Evolutionary conservation across 1,140 invertebrate genomes (phyloP).

Genomic region (Lutraria rhynchaena): DNA sequence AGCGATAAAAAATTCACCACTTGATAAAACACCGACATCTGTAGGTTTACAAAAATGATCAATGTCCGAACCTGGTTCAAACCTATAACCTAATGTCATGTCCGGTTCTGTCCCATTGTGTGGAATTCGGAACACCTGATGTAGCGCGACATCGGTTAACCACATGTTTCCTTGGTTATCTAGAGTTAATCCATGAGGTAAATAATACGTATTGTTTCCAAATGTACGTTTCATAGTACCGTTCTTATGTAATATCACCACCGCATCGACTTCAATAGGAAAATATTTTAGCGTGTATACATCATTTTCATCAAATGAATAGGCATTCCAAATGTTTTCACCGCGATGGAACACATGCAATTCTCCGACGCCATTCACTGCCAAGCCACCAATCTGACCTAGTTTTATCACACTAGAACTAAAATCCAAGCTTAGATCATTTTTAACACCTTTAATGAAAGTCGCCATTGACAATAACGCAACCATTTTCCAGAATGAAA

Average conservation of each 20-base stretch:
- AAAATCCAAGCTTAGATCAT: constrained; percentile 36
- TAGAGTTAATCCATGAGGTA: constrained; percentile 98
- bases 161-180: constrained; percentile 93
- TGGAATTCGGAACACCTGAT: constrained; percentile 92
- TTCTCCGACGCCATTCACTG: constrained; percentile 90
- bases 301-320: constrained; percentile 74
- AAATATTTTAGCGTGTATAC: constrained; percentile 83
- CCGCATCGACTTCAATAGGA: constrained; percentile 91
- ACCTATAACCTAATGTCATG: constrained; percentile 91
- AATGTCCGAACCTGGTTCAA: constrained; percentile 89
- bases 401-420: constrained; percentile 78
- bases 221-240: constrained; percentile 90
- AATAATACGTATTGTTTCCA: constrained; percentile 91
- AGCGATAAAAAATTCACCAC: constrained; percentile 95
- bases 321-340: constrained; percentile 88
- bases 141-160: constrained; percentile 97
- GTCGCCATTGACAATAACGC: too few relatives aligned
- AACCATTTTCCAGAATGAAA: too few relatives aligned
- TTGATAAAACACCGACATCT: constrained; percentile 90
- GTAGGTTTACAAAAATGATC: constrained; percentile 96
- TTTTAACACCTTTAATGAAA: too few relatives aligned
- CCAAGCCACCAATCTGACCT: constrained; percentile 93
- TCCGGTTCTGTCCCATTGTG: constrained; percentile 83
- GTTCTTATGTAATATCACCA: constrained; percentile 90
- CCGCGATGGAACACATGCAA: constrained; percentile 95